Base-by-base conservation (phyloP, 92 coral and sea anemone genomes). In the Epizoanthus rinbou region DNA sequence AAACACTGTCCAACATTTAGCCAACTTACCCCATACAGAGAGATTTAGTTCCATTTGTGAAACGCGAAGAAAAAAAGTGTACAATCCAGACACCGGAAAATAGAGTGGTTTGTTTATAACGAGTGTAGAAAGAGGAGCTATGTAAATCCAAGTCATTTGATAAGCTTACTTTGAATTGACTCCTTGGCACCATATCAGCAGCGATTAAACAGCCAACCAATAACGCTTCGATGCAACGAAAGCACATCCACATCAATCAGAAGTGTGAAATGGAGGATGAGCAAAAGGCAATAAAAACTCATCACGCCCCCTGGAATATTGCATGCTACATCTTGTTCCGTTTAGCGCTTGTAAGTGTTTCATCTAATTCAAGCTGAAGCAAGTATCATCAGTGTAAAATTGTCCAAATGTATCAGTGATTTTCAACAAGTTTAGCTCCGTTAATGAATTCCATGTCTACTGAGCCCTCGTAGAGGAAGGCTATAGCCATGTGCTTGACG, bases 1-100 rank as follows among this genome's bases (percentile, higher is more conserved):
- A 67, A 67, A 67, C 50, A 67, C 33, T 33, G 43, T 0, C 47
- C 10, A 19, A 14, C 39, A 6, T 37, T 65, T 31, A 65, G 17
- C 17, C 69, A 24, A 65, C 73, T 67, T 67, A 41, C 73, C 73
- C 73, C 73, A 64, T 25, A 67, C 73, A 33, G 50, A 33, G 73
- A 67, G 0, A 41, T 33, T n/a, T 66, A 28, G 41, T 28, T 66
- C 8, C 18, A 0, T 37, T 19, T 28, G 45, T 28, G 45, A 19
- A 28, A 18, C 41, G 17, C 28, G 73, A 1, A 33, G 43, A 10
- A 50, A 67, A 64, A 67, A 17, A 19, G 33, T 67, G 37, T 14
- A 67, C 73, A 28, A 50, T 67, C 18, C 39, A 65, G 41, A 65
- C 17, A 18, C 7, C 43, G 71, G 71, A 65, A 67, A 67, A n/a